Conservation (phyloP, 2,113 vertebrate species). For the Nestor notabilis region DNA sequence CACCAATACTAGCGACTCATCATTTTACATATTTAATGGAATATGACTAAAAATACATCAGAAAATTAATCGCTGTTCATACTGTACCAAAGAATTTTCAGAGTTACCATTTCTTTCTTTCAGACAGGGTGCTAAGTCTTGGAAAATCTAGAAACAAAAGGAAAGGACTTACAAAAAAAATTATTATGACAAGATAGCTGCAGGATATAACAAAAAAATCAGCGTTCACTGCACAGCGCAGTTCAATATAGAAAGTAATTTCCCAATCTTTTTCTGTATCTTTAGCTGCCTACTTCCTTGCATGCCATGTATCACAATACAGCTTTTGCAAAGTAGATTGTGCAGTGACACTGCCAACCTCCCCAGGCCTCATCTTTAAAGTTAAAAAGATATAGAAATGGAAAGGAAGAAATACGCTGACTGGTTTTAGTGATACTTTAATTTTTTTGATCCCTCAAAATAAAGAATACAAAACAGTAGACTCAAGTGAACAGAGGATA, state of each 20-base stretch:
- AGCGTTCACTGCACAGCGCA: background rate
- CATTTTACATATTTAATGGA: conserved; percentile 75
- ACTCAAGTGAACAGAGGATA: background rate
- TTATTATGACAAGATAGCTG: conserved; percentile 37
- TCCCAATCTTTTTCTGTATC: conserved; percentile 24
- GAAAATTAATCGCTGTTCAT: conserved; percentile 60
- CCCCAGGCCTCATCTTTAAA: conserved; percentile 6
- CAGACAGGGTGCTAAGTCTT: conserved; percentile 24
- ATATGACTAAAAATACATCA: conserved; percentile 69
- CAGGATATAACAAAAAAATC: conserved; percentile 52
- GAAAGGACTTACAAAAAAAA: conserved; percentile 32
- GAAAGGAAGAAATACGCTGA: background rate
- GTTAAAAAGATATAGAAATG: background rate
- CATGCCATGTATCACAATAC: background rate
- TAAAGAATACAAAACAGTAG: background rate
- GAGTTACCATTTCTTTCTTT: conserved; percentile 47
- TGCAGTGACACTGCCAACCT: background rate
- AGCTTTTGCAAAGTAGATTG: conserved; percentile 22
- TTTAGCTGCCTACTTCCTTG: background rate
- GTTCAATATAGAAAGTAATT: conserved; percentile 36
- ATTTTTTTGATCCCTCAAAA: background rate
- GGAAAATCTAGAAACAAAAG: conserved; percentile 55
- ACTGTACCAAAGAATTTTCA: conserved; percentile 41
- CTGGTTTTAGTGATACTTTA: background rate
- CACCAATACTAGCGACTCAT: conserved; percentile 64